A percentile compares a stretch with the other conserved stretches of the same genome.
phyloP scores from a whole-genome alignment of 2,888 invertebrate genomes.

The Adela reaumurella region DNA sequence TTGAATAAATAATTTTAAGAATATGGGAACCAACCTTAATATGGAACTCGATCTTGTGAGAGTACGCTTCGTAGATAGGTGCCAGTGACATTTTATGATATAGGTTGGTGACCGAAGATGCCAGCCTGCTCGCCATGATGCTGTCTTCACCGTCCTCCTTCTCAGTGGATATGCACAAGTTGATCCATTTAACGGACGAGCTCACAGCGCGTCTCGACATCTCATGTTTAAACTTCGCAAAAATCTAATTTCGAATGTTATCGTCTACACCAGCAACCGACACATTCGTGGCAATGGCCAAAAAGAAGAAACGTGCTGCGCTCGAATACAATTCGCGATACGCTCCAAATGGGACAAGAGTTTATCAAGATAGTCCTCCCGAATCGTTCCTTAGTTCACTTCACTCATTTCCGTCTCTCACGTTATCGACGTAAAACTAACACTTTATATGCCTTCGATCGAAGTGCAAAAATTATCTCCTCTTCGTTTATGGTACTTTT shows the following conservation, averaged over 20 bases:
- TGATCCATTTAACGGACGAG: not conserved
- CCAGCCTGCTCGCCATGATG: not conserved
- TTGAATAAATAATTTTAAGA: not conserved
- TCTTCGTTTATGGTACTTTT: not conserved
- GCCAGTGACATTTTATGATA: conserved; percentile 1
- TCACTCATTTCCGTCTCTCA: not conserved
- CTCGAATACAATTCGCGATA: not conserved
- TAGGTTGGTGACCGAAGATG: not conserved
- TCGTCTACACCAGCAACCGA: no score
- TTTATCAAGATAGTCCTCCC: not conserved
- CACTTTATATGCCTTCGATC: no score
- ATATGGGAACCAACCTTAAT: conserved; percentile 1
- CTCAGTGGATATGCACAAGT: not conserved
- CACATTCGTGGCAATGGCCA: not conserved
- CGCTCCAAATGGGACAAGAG: not conserved
- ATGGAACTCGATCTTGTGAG: not conserved
- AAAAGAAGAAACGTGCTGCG: not conserved
- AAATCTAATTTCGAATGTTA: no score
- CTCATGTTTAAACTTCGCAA: no score
- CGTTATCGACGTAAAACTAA: not conserved
- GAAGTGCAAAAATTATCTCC: not conserved
- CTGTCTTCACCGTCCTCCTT: not conserved
- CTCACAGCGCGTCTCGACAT: not conserved
- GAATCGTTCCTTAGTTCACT: not conserved
- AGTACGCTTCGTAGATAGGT: conserved; percentile 1